Evolutionary conservation across 2,888 invertebrate species (phyloP).

Genomic region (Dryobota labecula): DNA sequence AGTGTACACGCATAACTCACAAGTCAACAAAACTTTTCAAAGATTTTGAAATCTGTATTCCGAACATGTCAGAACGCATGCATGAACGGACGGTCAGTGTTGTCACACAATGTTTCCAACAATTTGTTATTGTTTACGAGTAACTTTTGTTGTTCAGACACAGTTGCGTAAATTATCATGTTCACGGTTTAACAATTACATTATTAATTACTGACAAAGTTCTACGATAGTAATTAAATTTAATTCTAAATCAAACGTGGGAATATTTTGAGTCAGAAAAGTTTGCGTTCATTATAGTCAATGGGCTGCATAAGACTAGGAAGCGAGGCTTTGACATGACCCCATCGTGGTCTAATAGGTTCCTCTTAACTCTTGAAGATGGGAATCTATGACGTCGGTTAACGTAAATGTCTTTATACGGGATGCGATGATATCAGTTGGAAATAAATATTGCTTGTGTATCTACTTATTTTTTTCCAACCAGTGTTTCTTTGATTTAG

Average conservation of each 20-base stretch:
- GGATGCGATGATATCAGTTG: slow-evolving; percentile 37
- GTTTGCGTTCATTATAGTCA: slow-evolving; percentile 44
- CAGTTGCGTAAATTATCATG: slow-evolving; percentile 68
- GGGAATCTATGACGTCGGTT: slow-evolving; percentile 6
- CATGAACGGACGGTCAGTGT: slow-evolving; percentile 45
- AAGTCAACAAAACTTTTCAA: slow-evolving; percentile 24
- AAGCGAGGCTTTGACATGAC: slow-evolving; percentile 43
- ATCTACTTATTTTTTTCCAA: neutral
- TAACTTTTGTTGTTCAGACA: slow-evolving; percentile 41
- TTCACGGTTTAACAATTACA: slow-evolving; percentile 66
- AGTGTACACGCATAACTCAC: slow-evolving; percentile 2
- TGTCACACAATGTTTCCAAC: slow-evolving; percentile 38
- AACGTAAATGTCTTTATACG: slow-evolving; percentile 25
- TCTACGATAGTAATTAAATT: slow-evolving; percentile 55
- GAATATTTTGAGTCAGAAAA: slow-evolving; percentile 61
- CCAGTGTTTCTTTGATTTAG: slow-evolving; percentile 1
- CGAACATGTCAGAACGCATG: slow-evolving; percentile 18
- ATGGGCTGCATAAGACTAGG: slow-evolving; percentile 43
- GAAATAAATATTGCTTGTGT: slow-evolving; percentile 24
- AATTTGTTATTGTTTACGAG: slow-evolving; percentile 50
- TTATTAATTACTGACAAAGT: slow-evolving; percentile 68
- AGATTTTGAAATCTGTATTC: slow-evolving; percentile 35
- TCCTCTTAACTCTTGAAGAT: slow-evolving; percentile 11
- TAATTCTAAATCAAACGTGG: slow-evolving; percentile 54
- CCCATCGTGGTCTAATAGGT: slow-evolving; percentile 28